A percentile compares a stretch with the other conserved stretches of the same genome.
phyloP scores from a whole-genome alignment of 2,113 vertebrate species.

The Phalacrocorax pelagicus region DNA sequence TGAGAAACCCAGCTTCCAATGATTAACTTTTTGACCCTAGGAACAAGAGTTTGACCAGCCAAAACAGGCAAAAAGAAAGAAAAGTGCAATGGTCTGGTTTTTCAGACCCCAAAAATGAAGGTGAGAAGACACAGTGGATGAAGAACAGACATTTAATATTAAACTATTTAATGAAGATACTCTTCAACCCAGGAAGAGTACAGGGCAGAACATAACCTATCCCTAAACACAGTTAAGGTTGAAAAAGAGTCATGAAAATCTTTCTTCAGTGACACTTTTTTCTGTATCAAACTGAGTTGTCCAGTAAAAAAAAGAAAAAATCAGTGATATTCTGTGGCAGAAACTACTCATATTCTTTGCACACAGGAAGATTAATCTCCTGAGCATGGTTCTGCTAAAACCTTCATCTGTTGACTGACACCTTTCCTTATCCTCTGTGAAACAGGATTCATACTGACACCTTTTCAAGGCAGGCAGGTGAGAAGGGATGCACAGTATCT shows the following conservation, averaged over 20 bases:
- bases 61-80: not conserved
- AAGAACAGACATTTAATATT: not conserved
- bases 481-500: not conserved
- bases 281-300: not conserved
- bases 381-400: not conserved
- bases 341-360: not conserved
- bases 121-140: not conserved
- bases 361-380: not conserved
- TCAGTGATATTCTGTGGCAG: not conserved
- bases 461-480: not conserved
- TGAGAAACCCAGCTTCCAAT: not conserved
- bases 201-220: not conserved
- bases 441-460: not conserved
- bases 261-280: not conserved
- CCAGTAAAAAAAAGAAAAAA: not conserved
- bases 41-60: not conserved
- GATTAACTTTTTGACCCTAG: not conserved
- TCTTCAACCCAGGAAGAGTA: not conserved
- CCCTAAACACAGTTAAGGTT: not conserved
- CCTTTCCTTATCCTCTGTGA: not conserved
- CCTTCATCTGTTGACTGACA: accelerated
- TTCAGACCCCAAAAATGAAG: not conserved
- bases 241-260: not conserved
- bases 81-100: not conserved
- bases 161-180: not conserved